Conservation (phyloP, 2,113 vertebrate species). For the Hymenochirus boettgeri region DNA sequence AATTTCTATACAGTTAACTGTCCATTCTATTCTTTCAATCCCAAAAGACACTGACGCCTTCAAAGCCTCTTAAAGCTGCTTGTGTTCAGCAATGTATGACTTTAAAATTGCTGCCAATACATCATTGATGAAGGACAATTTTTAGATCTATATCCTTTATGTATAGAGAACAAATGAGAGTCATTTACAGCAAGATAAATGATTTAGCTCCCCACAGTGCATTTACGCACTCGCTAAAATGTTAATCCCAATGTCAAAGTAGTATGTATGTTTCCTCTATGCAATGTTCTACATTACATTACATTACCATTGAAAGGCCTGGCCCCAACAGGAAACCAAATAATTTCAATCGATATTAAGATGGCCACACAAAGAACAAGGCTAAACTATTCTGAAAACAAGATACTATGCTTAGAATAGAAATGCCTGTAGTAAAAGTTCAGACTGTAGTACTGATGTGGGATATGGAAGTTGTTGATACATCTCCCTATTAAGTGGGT, state of each 20-base stretch:
- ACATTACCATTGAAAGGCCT: too few species aligned
- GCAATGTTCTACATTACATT: not conserved
- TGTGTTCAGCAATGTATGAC: not conserved
- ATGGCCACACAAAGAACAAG: too few species aligned
- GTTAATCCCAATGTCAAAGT: not conserved
- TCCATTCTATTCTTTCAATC: too few species aligned
- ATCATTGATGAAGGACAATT: conserved; percentile 1
- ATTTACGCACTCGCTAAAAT: not conserved
- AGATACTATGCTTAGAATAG: too few species aligned
- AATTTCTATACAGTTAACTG: too few species aligned
- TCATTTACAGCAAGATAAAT: conserved; percentile 1
- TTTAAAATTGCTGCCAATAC: conserved; percentile 2
- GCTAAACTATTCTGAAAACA: too few species aligned
- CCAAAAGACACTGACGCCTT: not conserved
- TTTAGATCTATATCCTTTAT: conserved; percentile 4
- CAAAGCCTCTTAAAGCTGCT: not conserved
- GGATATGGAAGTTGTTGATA: too few species aligned
- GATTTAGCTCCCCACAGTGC: not conserved
- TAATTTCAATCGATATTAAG: too few species aligned
- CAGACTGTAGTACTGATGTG: too few species aligned
- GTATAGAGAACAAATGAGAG: not conserved
- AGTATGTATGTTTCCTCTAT: not conserved
- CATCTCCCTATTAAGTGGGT: too few species aligned
- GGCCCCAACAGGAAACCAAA: too few species aligned
- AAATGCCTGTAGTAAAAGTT: too few species aligned